Base-by-base conservation (phyloP, 2,888 invertebrate genomes). In the Molanna angustata region DNA sequence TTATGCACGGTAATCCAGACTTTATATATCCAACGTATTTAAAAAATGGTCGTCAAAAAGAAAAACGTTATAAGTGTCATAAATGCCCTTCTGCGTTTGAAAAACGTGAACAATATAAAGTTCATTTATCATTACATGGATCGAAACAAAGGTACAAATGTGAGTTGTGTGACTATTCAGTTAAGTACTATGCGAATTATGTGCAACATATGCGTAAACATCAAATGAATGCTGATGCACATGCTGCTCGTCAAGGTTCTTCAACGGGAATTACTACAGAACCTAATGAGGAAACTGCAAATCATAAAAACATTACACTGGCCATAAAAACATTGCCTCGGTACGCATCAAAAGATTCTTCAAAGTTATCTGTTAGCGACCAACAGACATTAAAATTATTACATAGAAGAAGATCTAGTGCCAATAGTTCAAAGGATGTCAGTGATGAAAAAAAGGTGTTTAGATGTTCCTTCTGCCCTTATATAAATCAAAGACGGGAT, bases 31-130 rank as follows among this genome's bases (percentile, higher is more conserved):
- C 87, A 1, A 85, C 85, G 1, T 85, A 83, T 60, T 65, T 87
- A 52, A 85, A 86, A 67, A 88, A 88, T 64, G 88, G 88, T 0
- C 77, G 84, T 2, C 73, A 85, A 63, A 87, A 86, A 66, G 86
- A 87, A 65, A 88, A 88, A 65, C 79, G 87, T 3, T 89, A 88
- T 69, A 88, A 89, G 69, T 90, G 90, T 67, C 84, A 85, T 63
- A 89, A 90, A 70, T 92, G 92, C 66, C 92, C 93, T 0, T 90
- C 90, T 39, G 89, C 90, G 0, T 92, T 92, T 69, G 89, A 90
- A 64, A 91, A 92, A 70, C 76, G 87, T 32, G 86, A 88, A 63
- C 90, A 92, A 67, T 92, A 88, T 68, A 86, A 88, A 68, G 84
- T 88, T 19, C 93, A 93, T 69, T 70, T 88, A 61, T 85, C 86